These are phyloP conservation scores for Hycleus phaleratus DNA, from an alignment of 1,140 invertebrate genomes.

Conservation along the genomic window DNA sequence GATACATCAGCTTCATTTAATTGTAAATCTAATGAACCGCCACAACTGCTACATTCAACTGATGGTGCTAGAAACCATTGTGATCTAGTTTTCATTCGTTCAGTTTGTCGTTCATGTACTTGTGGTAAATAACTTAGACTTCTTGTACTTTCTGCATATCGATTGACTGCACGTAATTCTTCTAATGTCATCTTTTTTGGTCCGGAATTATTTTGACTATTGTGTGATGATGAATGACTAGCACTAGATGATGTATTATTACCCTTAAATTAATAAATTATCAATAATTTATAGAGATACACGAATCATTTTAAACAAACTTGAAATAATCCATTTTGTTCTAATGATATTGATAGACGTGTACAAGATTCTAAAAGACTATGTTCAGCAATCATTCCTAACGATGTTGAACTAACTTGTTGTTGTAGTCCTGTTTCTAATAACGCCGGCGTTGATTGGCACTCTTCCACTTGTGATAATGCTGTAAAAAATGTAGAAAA, in stretches of 20 bases:
- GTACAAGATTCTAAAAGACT: slow-evolving; percentile 78
- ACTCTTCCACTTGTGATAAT: slow-evolving; percentile 60
- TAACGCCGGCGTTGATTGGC: slow-evolving; percentile 65
- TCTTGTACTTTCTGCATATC: slow-evolving; percentile 87
- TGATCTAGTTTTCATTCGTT: slow-evolving; percentile 84
- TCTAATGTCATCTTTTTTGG: slow-evolving; percentile 66
- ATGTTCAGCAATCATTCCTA: slow-evolving; percentile 76
- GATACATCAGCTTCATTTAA: slow-evolving; percentile 47
- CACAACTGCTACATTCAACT: slow-evolving; percentile 47
- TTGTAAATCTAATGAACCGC: slow-evolving; percentile 45
- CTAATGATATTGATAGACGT: slow-evolving; percentile 73
- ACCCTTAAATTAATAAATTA: slow-evolving; percentile 11
- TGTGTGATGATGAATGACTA: slow-evolving; percentile 45
- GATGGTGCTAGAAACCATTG: slow-evolving; percentile 87
- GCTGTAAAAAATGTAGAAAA: slow-evolving; percentile 38
- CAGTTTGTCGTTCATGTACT: slow-evolving; percentile 89
- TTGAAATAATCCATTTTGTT: slow-evolving; percentile 76
- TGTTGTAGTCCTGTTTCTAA: slow-evolving; percentile 35
- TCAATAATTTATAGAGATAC: background rate
- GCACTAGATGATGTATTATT: slow-evolving; percentile 52
- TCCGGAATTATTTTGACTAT: slow-evolving; percentile 38
- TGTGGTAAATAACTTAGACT: slow-evolving; percentile 84
- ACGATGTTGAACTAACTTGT: slow-evolving; percentile 47
- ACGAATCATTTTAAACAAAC: slow-evolving; percentile 37
- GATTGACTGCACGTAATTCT: slow-evolving; percentile 74